Evolutionary conservation across 2,888 invertebrate species (phyloP), one percentile per base, ranked within the genome.

Genomic region (Sinhomidia bicolor): DNA sequence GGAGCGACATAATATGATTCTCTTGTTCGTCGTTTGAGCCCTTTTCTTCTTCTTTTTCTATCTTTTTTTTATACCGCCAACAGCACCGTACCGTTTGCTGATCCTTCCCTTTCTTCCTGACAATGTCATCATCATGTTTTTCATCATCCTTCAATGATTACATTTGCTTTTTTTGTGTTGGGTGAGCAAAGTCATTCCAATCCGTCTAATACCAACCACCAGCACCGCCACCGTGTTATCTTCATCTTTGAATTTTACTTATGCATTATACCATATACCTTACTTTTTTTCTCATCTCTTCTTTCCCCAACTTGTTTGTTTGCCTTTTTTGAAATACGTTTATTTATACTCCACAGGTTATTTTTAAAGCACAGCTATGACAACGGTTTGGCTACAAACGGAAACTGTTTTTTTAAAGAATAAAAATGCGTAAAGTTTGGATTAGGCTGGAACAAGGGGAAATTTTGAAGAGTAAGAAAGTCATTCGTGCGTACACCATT

Each of bases 1-100:
- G 62, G 68, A 83, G 76, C 83, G 74, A 32, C 51, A 88, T 62
- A 74, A 83, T 60, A 57, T 71, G 74, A 84, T 84, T 84, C 84
- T 83, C 80, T 62, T 80, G 41, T 41, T 82, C 81, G n/a, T 26
- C 80, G 29, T 62, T 62, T 26, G 14, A 29, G 32, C 54, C 32
- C n/a, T 32, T 9, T 36, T 20, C 23, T 32, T 76, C 29, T 76
- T 17, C 76, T 17, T 78, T 78, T 74, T 47, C 26, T 47, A 14
- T 51, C 36, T 23, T 26, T 26, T 23, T 10, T 32, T 14, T n/a
- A 41, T 10, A 20, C 23, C 41, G 29, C 76, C 29, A 51, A 23
- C 54, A 36, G 32, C 32, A 20, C 9, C 54, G n/a, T 78, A 57
- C 36, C 54, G 32, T 57, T 78, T 32, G 57, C 23, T 57, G 78